Conservation (phyloP, 2,888 invertebrate species). For the Harpalus rufipes region DNA sequence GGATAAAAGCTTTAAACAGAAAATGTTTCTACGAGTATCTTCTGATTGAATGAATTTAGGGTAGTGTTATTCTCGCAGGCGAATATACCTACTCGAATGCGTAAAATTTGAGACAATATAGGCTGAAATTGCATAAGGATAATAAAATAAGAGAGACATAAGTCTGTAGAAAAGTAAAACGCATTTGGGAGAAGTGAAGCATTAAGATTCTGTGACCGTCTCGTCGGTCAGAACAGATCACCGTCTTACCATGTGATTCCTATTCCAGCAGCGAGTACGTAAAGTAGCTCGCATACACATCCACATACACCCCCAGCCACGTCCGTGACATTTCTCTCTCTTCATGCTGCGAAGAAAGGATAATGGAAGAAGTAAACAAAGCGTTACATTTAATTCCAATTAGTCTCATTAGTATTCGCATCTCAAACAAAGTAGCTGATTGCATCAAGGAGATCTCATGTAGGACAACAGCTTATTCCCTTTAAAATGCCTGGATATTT, state of each 20-base stretch:
- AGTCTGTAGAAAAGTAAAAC: slow-evolving; percentile 20
- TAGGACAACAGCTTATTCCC: slow-evolving; percentile 1
- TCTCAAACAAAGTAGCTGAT: slow-evolving; percentile 11
- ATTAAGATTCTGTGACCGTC: slow-evolving; percentile 40
- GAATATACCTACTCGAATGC: not conserved
- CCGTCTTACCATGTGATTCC: slow-evolving; percentile 47
- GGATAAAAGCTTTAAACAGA: too few relatives aligned
- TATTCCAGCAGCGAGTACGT: slow-evolving; percentile 34
- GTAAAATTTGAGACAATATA: not conserved
- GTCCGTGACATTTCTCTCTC: slow-evolving; percentile 12
- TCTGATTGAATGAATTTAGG: too few relatives aligned
- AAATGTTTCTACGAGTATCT: too few relatives aligned
- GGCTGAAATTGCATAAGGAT: slow-evolving; percentile 20
- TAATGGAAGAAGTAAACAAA: slow-evolving; percentile 51
- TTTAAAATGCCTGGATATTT: slow-evolving; percentile 9
- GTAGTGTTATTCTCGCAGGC: not conserved
- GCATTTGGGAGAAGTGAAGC: slow-evolving; percentile 37
- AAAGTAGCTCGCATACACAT: slow-evolving; percentile 33
- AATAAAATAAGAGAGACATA: slow-evolving; percentile 47
- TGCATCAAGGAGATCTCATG: not conserved
- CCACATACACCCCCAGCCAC: not conserved
- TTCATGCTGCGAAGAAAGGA: slow-evolving; percentile 35
- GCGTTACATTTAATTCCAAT: slow-evolving; percentile 50
- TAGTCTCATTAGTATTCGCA: slow-evolving; percentile 41
- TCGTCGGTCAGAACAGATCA: slow-evolving; percentile 47